Percentiles rank a stretch among this genome's conserved stretches.
phyloP scores from a whole-genome alignment of 2,797 vertebrate genomes.

The Xenopus petersii region DNA sequence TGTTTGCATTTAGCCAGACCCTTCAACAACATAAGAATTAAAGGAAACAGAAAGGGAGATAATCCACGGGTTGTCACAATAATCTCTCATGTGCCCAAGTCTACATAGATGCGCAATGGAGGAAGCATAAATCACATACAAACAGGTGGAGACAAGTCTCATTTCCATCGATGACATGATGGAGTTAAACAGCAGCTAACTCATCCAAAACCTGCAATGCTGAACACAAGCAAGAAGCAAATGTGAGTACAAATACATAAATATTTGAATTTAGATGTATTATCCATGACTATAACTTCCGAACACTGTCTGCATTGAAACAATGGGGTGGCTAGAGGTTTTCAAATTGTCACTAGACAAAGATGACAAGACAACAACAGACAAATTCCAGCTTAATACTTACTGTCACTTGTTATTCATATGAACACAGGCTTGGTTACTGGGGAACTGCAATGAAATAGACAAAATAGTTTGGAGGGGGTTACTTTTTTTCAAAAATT shows the following conservation, averaged over 20 bases:
- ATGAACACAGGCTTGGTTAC: constrained; percentile 8
- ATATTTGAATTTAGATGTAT: no score
- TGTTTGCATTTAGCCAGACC: not conserved
- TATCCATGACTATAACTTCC: no score
- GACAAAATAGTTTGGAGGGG: not conserved
- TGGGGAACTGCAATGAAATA: constrained; percentile 33
- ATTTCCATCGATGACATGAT: constrained; percentile 5
- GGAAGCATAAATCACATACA: constrained; percentile 12
- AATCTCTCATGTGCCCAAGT: not conserved
- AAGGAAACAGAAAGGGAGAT: not conserved
- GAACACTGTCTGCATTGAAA: not conserved
- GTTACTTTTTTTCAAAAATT: not conserved
- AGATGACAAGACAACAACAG: constrained; percentile 12
- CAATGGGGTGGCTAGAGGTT: not conserved
- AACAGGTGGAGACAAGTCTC: not conserved
- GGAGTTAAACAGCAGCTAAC: constrained; percentile 9
- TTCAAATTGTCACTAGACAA: not conserved
- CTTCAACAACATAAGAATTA: not conserved
- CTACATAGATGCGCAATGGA: constrained; percentile 9
- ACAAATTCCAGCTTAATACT: constrained; percentile 9
- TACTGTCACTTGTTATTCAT: constrained; percentile 17
- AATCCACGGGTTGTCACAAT: not conserved
- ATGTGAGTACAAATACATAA: not conserved
- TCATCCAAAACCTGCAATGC: constrained; percentile 12
- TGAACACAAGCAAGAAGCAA: constrained; percentile 9